These are phyloP conservation scores for Xerus rutilus DNA, from an alignment of 2,797 vertebrate species.

Conservation along the genomic window DNA sequence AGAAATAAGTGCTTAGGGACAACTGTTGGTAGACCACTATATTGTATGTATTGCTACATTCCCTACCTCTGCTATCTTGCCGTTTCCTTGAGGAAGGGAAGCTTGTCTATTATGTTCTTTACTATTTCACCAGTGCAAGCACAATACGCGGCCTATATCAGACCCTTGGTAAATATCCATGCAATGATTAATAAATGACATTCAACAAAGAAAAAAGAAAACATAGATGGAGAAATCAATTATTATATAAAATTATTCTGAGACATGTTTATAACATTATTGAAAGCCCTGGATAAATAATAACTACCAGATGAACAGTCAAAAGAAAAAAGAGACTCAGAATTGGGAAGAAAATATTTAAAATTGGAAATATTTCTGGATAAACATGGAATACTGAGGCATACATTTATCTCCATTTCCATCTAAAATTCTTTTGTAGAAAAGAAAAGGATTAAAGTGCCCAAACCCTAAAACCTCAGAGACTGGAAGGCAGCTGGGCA, in stretches of 20 bases:
- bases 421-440: not conserved
- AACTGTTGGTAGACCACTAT: not conserved
- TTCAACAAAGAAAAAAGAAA: not conserved
- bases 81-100: not conserved
- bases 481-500: not conserved
- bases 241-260: not conserved
- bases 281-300: constrained; percentile 4
- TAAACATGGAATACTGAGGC: not conserved
- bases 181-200: not conserved
- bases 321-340: not conserved
- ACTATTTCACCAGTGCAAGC: not conserved
- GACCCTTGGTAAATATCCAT: not conserved
- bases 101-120: not conserved
- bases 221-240: not conserved
- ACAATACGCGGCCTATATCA: not conserved
- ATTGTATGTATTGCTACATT: not conserved
- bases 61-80: not conserved
- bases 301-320: not conserved
- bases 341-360: not conserved
- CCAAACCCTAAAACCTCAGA: not conserved
- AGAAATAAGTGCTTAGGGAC: not conserved
- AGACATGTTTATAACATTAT: not conserved
- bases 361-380: not conserved
- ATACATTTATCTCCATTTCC: not conserved
- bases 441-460: not conserved